phyloP scores from a whole-genome alignment of 1,140 invertebrate species.

The Anastrepha ludens region DNA sequence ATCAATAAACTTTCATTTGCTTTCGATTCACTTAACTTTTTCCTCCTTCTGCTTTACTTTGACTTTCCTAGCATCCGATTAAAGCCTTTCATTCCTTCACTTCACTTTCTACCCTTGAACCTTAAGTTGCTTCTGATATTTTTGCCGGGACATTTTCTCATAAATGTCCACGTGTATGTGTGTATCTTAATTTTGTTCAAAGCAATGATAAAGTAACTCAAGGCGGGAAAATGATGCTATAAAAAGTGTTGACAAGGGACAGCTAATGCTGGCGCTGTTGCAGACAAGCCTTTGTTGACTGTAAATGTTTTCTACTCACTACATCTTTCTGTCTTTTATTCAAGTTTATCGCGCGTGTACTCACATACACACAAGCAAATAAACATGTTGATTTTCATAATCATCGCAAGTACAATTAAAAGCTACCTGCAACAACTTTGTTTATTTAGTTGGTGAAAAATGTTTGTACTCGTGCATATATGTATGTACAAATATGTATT shows the following conservation, averaged over 20 bases:
- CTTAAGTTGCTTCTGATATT: not conserved
- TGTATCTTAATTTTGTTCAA: not conserved
- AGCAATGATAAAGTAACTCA: not conserved
- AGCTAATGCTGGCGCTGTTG: not conserved
- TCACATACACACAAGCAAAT: not conserved
- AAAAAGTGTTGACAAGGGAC: conserved; percentile 30
- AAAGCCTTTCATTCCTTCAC: not conserved
- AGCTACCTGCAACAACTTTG: not conserved
- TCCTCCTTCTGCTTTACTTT: not conserved
- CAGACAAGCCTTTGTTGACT: not conserved
- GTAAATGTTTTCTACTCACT: not conserved
- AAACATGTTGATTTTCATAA: not conserved
- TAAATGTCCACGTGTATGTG: not conserved
- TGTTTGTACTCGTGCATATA: not conserved
- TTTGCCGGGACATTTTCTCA: not conserved
- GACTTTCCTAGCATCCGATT: not conserved
- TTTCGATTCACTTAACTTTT: not conserved
- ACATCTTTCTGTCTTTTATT: not conserved
- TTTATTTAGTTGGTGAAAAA: not conserved
- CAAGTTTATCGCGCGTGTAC: too few species aligned
- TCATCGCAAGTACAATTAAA: not conserved
- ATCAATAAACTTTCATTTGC: conserved; percentile 3
- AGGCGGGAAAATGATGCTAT: not conserved
- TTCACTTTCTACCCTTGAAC: not conserved
- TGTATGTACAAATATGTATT: not conserved